These are phyloP conservation scores for Sinentomon sp. DNA, from an alignment of 2,888 invertebrate genomes.

Conservation along the genomic window DNA sequence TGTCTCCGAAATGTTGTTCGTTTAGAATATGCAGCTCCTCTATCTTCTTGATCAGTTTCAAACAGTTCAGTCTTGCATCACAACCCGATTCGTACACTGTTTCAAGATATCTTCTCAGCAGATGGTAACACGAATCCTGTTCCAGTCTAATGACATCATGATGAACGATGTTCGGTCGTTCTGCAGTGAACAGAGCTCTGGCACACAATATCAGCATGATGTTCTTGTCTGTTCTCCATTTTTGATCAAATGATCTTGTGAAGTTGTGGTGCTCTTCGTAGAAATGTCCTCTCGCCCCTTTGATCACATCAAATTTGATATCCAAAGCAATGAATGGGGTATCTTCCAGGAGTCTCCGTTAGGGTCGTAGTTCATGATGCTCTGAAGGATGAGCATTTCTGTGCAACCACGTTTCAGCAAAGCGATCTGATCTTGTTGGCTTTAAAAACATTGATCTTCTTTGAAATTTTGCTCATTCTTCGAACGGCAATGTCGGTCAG, in stretches of 20 bases:
- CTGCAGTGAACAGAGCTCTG: slow-evolving; percentile 66
- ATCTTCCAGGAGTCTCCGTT: slow-evolving; percentile 62
- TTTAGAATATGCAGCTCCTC: slow-evolving; percentile 64
- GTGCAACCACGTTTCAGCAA: slow-evolving; percentile 77
- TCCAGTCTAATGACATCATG: slow-evolving; percentile 56
- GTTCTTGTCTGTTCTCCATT: slow-evolving; percentile 62
- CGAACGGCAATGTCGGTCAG: slow-evolving; percentile 77
- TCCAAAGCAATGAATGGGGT: no score
- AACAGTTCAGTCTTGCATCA: slow-evolving; percentile 61
- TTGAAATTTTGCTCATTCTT: slow-evolving; percentile 33
- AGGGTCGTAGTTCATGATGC: slow-evolving; percentile 70
- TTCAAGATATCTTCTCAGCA: slow-evolving; percentile 53
- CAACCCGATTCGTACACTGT: slow-evolving; percentile 50
- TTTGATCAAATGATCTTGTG: slow-evolving; percentile 53
- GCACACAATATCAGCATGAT: slow-evolving; percentile 73
- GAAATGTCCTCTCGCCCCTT: slow-evolving; percentile 63
- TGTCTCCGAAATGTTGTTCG: slow-evolving; percentile 69
- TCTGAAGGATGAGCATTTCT: slow-evolving; percentile 81
- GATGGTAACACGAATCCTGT: slow-evolving; percentile 69
- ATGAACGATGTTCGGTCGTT: slow-evolving; percentile 48
- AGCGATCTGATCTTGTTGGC: slow-evolving; percentile 73
- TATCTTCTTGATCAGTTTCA: slow-evolving; percentile 68
- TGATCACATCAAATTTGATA: slow-evolving; percentile 65
- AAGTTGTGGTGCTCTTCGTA: slow-evolving; percentile 65
- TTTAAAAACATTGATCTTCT: slow-evolving; percentile 47